A percentile compares a stretch with the other conserved stretches of the same genome.
phyloP scores from a whole-genome alignment of 2,113 vertebrate species.

The Ictalurus furcatus region DNA sequence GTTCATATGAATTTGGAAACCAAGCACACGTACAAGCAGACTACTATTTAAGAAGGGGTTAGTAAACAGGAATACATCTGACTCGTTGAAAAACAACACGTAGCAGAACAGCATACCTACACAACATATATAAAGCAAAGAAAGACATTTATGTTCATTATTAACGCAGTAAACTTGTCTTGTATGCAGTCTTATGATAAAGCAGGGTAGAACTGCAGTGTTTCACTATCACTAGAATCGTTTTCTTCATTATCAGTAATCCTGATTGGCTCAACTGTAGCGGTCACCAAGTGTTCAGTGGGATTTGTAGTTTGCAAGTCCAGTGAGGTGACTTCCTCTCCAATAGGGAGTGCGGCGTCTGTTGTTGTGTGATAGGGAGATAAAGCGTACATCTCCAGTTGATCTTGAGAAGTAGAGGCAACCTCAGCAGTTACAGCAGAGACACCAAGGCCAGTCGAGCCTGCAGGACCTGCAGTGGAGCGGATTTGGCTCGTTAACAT shows the following conservation, averaged over 20 bases:
- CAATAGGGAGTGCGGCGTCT: background rate
- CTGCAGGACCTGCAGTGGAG: background rate
- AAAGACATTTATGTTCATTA: background rate
- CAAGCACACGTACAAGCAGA: background rate
- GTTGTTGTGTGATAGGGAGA: background rate
- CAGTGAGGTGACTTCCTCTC: background rate
- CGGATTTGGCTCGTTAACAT: conserved; percentile 4
- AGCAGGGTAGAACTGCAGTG: background rate
- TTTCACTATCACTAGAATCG: too few relatives aligned
- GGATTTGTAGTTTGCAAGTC: background rate
- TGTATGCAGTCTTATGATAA: background rate
- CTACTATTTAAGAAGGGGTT: background rate
- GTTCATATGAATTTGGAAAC: background rate
- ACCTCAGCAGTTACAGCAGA: background rate
- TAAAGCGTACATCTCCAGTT: background rate
- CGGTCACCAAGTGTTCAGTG: background rate
- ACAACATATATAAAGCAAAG: background rate
- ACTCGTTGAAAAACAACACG: background rate
- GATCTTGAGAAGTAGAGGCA: background rate
- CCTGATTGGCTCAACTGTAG: background rate
- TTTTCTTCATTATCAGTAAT: background rate
- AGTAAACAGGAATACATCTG: background rate
- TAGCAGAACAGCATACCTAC: too few relatives aligned
- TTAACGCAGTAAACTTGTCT: background rate
- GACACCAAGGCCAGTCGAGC: background rate